Evolutionary conservation across 2,797 vertebrate species (phyloP).

Genomic region (Gadopsis marmoratus): DNA sequence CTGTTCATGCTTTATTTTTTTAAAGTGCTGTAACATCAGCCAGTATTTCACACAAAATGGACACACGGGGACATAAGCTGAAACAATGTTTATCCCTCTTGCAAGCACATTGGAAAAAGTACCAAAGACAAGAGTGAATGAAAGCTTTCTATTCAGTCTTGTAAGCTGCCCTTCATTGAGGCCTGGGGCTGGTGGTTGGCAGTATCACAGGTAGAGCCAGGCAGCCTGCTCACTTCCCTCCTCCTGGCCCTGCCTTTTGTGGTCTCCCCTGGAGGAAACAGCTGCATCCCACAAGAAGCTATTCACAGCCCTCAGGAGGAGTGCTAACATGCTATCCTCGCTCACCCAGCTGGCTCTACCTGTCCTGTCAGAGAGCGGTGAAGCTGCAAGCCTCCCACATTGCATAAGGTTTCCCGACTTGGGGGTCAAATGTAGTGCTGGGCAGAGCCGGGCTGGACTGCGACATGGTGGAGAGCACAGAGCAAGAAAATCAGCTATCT

Average conservation of each 20-base stretch:
- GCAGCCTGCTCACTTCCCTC: constrained; percentile 68
- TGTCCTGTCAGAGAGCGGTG: constrained; percentile 53
- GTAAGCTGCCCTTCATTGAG: constrained; percentile 59
- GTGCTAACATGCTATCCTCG: constrained; percentile 58
- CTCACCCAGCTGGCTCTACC: constrained; percentile 72
- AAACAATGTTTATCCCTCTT: constrained; percentile 65
- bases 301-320: constrained; percentile 70
- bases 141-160: constrained; percentile 74
- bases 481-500: constrained; percentile 77
- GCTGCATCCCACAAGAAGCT: constrained; percentile 79
- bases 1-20: constrained; percentile 71
- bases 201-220: constrained; percentile 79
- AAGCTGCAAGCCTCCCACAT: constrained; percentile 39
- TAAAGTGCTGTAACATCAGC: constrained; percentile 72
- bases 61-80: constrained; percentile 60
- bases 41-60: constrained; percentile 61
- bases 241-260: constrained; percentile 54
- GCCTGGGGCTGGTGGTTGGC: constrained; percentile 64
- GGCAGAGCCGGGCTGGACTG: constrained; percentile 33
- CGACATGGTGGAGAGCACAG: constrained; percentile 25
- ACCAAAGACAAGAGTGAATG: constrained; percentile 82
- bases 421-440: constrained; percentile 48
- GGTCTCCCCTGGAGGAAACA: constrained; percentile 73
- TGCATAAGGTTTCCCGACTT: constrained; percentile 34
- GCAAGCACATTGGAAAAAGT: constrained; percentile 79